Evolutionary conservation across 2,113 vertebrate species (phyloP), one percentile per base, ranked within the genome.

Genomic region (Loxodonta africana): DNA sequence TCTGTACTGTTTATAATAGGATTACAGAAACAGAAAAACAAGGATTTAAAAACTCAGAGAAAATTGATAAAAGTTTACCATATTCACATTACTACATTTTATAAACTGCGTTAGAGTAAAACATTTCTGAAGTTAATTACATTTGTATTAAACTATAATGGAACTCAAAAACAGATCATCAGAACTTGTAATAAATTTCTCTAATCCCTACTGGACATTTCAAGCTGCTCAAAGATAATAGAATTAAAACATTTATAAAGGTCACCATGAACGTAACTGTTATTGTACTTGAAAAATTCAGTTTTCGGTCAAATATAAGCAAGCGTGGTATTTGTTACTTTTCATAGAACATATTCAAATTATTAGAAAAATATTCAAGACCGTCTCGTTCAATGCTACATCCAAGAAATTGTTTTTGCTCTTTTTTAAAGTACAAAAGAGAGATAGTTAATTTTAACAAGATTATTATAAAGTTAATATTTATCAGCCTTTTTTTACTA

Each of bases 271-370:
- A 1, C 0, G 1, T 90, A 14, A 26, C 23, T 85, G 30, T 6
- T 96, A 91, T 9, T 95, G 62, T 88, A 78, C 53, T 25, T 83
- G 77, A 90, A 73, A 90, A 83, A 95, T 48, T 12, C 53, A 71
- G 5, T 69, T 17, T 4, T 53, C 48, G 20, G 0, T 5, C 17
- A 84, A 5, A 88, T 2, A 62, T 46, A 15, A 83, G 60, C 67
- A 69, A 88, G 28, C 85, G 60, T 83, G 5, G 2, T 71, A 87
- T 67, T 82, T 90, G 9, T 78, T 69, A 1, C 0, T 37, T 33
- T 65, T 92, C 33, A 81, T 41, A 67, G 20, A 9, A 15, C 2
- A 84, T 28, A 9, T 11, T 17, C 21, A 82, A 30, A 88, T 46
- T 44, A 33, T 33, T 84, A 30, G 37, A 88, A 91, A 82, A 89